Conservation (phyloP, 2,113 vertebrate genomes). For the Pholis gunnellus region DNA sequence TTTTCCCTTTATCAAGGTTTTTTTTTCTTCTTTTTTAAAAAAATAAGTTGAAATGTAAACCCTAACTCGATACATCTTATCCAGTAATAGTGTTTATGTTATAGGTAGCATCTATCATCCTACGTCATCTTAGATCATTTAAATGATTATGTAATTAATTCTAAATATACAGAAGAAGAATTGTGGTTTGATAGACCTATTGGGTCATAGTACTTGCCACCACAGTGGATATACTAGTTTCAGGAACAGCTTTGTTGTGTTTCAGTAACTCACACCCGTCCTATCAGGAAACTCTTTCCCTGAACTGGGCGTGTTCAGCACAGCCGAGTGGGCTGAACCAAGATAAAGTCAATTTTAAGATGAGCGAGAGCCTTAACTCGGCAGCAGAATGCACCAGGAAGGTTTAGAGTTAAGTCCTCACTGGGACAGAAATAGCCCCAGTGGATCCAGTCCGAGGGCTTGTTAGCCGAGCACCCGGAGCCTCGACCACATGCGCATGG, state of each 20-base stretch:
- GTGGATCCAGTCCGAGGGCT: slow-evolving; percentile 25
- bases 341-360: slow-evolving; percentile 62
- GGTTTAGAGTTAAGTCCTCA: slow-evolving; percentile 62
- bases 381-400: slow-evolving; percentile 59
- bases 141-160: background rate
- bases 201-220: background rate
- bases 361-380: slow-evolving; percentile 50
- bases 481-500: slow-evolving; percentile 8
- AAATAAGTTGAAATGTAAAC: background rate
- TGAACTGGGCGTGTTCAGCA: slow-evolving; percentile 23
- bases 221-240: background rate
- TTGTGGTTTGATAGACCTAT: background rate
- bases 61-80: background rate
- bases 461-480: slow-evolving; percentile 18
- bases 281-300: slow-evolving; percentile 31
- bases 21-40: background rate
- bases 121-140: background rate
- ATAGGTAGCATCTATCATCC: background rate
- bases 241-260: slow-evolving; percentile 9
- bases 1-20: background rate
- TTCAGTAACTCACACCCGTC: slow-evolving; percentile 38
- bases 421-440: slow-evolving; percentile 47
- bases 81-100: background rate
- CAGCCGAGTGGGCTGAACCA: slow-evolving; percentile 61
- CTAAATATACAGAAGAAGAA: background rate